Conservation (phyloP, 2,797 vertebrate species). For the Gorsachius magnificus region DNA sequence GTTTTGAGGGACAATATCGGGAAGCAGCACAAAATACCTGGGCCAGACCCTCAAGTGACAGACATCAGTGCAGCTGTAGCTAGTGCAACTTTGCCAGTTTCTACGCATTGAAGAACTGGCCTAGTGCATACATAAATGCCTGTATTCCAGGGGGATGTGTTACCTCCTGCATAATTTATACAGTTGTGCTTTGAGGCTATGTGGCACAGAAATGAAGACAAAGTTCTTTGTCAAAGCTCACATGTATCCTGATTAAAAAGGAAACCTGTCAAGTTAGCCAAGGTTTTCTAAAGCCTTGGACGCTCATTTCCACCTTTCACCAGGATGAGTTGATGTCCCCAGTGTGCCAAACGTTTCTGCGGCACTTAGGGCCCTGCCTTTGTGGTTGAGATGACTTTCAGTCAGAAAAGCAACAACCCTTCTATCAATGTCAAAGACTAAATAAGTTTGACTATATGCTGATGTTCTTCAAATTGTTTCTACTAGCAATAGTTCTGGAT, state of each 20-base stretch:
- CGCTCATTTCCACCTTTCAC: not conserved
- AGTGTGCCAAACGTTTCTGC: accelerated
- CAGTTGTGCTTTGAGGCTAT: accelerated
- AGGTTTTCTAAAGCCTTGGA: not conserved
- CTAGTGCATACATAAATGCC: too few species aligned
- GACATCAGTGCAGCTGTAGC: not conserved
- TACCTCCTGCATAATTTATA: not conserved
- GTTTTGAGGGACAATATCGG: accelerated
- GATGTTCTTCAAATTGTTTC: slow-evolving; percentile 61
- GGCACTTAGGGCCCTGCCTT: not conserved
- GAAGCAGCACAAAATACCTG: not conserved
- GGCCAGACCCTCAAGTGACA: not conserved
- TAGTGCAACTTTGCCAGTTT: not conserved
- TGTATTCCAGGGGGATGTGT: accelerated
- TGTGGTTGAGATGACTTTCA: not conserved
- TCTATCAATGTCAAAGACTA: slow-evolving; percentile 58
- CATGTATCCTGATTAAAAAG: not conserved
- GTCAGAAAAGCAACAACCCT: slow-evolving; percentile 4
- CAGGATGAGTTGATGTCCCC: not conserved
- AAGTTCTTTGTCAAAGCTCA: not conserved
- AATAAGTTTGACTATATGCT: slow-evolving; percentile 59
- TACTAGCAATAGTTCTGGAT: slow-evolving; percentile 61
- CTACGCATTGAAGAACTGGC: not conserved
- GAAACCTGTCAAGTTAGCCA: not conserved
- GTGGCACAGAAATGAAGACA: not conserved